Base-by-base conservation (phyloP, 1,140 invertebrate genomes). In the Drosophila serrata region DNA sequence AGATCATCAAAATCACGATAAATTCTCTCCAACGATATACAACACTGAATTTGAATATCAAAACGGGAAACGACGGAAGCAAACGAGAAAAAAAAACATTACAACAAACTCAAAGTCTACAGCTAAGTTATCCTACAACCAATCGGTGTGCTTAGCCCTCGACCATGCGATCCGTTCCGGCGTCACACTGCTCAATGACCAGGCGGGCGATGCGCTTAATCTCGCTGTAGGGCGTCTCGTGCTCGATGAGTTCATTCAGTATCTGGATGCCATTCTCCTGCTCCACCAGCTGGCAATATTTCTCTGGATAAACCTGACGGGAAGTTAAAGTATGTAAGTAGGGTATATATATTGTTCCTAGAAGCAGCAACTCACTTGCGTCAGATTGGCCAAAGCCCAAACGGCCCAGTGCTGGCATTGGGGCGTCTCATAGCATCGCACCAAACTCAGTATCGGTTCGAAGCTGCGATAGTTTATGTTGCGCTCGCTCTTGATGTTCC, bases 401-500 rank as follows among this genome's bases (percentile, higher is more conserved):
- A 97, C 96, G 4, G 98, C 98, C 98, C 98, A 99, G 90, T 98
- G 95, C 92, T 99, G 98, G 93, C 97, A 98, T 91, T 97, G 95
- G 1, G 97, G 96, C 4, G 97, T 98, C 75, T 98, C 96, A 87
- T 95, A 95, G 57, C 96, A 95, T 73, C 95, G 94, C 6, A 98
- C 94, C 42, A 99, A 93, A 62, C 96, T 94, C 8, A 99, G 93
- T 73, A 99, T 97, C 5, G 98, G 98, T 90, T 97, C 95, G 94
- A 99, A 99, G 19, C 97, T 98, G 70, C 98, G 95, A 93, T 99
- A 99, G 93, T 99, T 99, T 68, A 99, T 99, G 91, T 99, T 99
- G 27, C 99, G 94, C 79, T 96, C 96, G 11, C 97, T 96, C 46
- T 94, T 93, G 15, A 99, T 93, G 85, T 98, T 95, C 98, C 98